phyloP scores from a whole-genome alignment of 2,113 vertebrate species.

The Tauraco erythrolophus region DNA sequence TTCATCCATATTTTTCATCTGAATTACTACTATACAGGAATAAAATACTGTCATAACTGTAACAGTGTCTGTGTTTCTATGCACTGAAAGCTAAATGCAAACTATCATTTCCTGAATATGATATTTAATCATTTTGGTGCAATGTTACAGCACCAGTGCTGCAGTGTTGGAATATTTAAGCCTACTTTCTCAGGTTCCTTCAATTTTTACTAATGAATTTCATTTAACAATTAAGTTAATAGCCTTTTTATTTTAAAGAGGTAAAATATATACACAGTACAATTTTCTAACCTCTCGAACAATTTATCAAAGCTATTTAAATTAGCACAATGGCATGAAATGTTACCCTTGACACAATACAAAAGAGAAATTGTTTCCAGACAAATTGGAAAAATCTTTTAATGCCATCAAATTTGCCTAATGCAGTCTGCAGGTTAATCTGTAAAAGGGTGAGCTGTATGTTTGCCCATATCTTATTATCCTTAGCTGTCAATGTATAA shows the following conservation, averaged over 20 bases:
- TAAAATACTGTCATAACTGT: background rate
- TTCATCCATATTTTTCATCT: background rate
- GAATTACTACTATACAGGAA: constrained; percentile 6
- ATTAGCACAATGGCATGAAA: constrained; percentile 82
- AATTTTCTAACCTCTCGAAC: constrained; percentile 79
- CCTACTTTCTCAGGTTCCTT: constrained; percentile 34
- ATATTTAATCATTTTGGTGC: constrained; percentile 62
- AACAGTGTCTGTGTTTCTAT: background rate
- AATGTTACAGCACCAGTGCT: constrained; percentile 14
- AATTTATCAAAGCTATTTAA: constrained; percentile 86
- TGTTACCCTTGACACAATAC: constrained; percentile 82
- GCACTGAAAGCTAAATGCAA: constrained; percentile 52
- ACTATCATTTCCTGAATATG: constrained; percentile 42
- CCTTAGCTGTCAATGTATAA: constrained; percentile 86
- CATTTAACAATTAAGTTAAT: constrained; percentile 84
- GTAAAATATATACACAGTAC: constrained; percentile 78
- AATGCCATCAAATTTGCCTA: constrained; percentile 90
- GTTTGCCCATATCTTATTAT: constrained; percentile 86
- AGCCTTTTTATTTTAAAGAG: constrained; percentile 81
- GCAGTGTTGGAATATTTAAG: constrained; percentile 35
- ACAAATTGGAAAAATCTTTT: constrained; percentile 89
- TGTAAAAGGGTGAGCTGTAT: constrained; percentile 82
- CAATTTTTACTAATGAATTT: constrained; percentile 80
- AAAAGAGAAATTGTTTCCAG: constrained; percentile 87
- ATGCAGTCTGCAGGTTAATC: constrained; percentile 88